Base-by-base conservation (phyloP, 1,140 invertebrate genomes). In the Neodiprion virginianus region DNA sequence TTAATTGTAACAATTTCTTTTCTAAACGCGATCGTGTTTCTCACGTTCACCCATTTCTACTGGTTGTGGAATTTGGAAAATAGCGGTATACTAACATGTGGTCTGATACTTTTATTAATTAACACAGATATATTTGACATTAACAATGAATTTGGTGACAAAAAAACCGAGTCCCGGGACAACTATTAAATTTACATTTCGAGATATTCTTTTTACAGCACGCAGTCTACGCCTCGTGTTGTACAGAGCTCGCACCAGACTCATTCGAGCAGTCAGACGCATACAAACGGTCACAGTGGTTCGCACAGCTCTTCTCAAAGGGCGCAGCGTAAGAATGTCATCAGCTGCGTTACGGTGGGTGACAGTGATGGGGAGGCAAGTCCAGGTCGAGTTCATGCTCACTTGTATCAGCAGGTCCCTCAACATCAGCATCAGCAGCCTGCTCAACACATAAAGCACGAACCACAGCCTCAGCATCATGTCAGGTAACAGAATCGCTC, bases 331-430 rank as follows among this genome's bases (percentile, higher is more conserved):
- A 92, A 94, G 82, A 94, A 94, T 88, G 93, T 94, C 48, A 94
- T 95, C 77, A 95, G 93, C 72, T 95, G 94, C 86, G 93, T 95
- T n/a, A 95, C 94, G 61, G 93, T 96, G 40, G 92, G 89, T 75
- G 95, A 96, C 81, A 94, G 93, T 84, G 95, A 96, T 83, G 91
- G 91, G 73, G 94, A 95, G 80, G 93, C 89, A 71, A 92, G 91
- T 81, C 92, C 92, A 23, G 80, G 81, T 69, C 81, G 87, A 40
- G 84, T 83, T 48, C 86, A 88, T 53, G 81, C 82, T 73, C 83
- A 88, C 69, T 73, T 87, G 1, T 87, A 87, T 72, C 87, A 88
- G 72, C 87, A 89, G 75, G 76, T 86, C 61, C 77, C 79, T 71
- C 85, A 85, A 72, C 79, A 83, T 69, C 86, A 87, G 72, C 83